Conservation (phyloP, 1,140 invertebrate species). For the Lerema accius region DNA sequence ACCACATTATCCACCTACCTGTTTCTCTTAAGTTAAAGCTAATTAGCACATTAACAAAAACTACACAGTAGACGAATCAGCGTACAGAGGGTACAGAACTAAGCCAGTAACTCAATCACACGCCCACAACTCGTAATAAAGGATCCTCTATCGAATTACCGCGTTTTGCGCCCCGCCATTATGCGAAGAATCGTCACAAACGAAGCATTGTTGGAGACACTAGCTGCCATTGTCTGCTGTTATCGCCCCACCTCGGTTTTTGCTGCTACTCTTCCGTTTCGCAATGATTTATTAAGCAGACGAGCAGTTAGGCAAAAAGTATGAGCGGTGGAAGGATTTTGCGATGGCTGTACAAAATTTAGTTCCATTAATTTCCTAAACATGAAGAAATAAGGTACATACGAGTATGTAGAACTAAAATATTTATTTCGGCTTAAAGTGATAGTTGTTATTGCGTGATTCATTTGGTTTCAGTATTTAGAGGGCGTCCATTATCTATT, state of each 20-base stretch:
- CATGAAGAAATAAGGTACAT: no score
- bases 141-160: conserved; percentile 74
- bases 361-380: no score
- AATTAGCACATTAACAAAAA: conserved; percentile 44
- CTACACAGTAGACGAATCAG: conserved; percentile 40
- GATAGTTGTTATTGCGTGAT: no score
- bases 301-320: conserved; percentile 42
- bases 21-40: no score
- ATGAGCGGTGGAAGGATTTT: background rate
- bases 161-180: conserved; percentile 74
- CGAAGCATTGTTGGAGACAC: conserved; percentile 79
- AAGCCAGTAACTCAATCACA: conserved; percentile 69
- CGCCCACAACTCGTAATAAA: conserved; percentile 76
- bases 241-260: conserved; percentile 75
- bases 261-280: conserved; percentile 73
- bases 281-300: conserved; percentile 58
- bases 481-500: no score
- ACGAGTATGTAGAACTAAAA: no score
- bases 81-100: conserved; percentile 50
- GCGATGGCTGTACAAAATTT: background rate
- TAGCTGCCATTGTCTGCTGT: conserved; percentile 76
- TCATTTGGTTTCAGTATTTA: no score
- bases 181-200: conserved; percentile 81
- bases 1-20: no score
- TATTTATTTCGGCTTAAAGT: no score